These are phyloP conservation scores for Kryphioiulus occultus DNA, from an alignment of 2,888 invertebrate species.

Conservation along the genomic window DNA sequence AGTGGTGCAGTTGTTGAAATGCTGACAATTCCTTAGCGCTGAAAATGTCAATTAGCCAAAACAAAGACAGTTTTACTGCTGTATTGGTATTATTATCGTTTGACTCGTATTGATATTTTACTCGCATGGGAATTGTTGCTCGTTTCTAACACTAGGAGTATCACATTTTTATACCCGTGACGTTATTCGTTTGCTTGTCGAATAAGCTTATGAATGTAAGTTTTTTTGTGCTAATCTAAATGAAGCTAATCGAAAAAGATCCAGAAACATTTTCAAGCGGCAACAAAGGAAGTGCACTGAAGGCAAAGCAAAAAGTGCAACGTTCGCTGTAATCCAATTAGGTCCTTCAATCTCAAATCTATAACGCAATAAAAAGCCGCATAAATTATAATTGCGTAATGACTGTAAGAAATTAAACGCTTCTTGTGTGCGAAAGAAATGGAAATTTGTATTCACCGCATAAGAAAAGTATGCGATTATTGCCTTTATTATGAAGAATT, in stretches of 20 bases:
- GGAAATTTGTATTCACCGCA: no score
- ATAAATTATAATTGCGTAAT: background rate
- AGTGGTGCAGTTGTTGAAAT: no score
- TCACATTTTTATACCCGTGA: background rate
- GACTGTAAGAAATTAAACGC: no score
- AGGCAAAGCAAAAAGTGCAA: background rate
- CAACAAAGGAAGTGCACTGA: background rate
- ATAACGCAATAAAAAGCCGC: background rate
- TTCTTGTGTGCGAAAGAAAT: no score
- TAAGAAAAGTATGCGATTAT: no score
- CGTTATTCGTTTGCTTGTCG: background rate
- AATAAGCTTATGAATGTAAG: background rate
- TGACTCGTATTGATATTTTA: background rate
- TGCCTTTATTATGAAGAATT: no score
- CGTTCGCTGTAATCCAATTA: background rate
- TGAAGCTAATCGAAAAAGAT: background rate
- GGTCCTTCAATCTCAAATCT: background rate
- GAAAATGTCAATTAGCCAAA: no score
- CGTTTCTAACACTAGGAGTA: no score
- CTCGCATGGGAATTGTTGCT: background rate
- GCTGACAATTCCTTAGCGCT: no score
- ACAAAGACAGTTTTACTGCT: no score
- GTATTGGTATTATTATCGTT: background rate
- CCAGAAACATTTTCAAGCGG: background rate
- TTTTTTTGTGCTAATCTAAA: background rate